Conservation (phyloP, 2,113 vertebrate species). For the Lagopus muta region DNA sequence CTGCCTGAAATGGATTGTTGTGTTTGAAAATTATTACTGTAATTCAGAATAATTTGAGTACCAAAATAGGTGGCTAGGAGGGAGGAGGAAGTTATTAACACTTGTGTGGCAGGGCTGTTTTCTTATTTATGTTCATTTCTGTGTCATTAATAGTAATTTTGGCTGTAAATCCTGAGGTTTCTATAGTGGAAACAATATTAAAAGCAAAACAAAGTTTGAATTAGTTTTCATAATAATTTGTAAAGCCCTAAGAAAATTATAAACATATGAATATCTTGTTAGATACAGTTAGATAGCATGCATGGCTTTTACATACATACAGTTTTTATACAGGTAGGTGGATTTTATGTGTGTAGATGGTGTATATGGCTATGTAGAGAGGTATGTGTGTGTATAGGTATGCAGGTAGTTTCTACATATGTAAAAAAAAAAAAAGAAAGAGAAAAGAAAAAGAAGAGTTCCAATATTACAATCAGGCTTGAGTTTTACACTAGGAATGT, state of each 20-base stretch:
- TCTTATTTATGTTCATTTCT: not conserved
- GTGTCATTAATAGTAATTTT: not conserved
- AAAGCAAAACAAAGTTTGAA: not conserved
- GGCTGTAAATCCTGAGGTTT: not conserved
- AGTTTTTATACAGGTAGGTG: not conserved
- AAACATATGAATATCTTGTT: constrained; percentile 23
- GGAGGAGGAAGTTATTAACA: not conserved
- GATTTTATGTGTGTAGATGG: not conserved
- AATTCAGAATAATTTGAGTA: not conserved
- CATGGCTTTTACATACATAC: not conserved
- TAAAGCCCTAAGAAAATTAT: not conserved
- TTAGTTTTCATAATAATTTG: not conserved
- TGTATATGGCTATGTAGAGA: not conserved
- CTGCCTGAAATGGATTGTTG: not conserved
- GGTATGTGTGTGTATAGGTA: not conserved
- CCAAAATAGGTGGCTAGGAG: not conserved
- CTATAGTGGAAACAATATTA: not conserved
- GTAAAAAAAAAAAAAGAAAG: not conserved
- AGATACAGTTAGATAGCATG: not conserved
- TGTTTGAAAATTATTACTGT: not conserved
- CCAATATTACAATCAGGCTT: not conserved
- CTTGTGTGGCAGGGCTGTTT: fast-evolving
- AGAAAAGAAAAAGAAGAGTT: not conserved
- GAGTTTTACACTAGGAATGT: not conserved
- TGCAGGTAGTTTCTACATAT: fast-evolving